These are phyloP conservation scores for Conomelus anceps DNA, from an alignment of 2,888 invertebrate species.

Conservation along the genomic window DNA sequence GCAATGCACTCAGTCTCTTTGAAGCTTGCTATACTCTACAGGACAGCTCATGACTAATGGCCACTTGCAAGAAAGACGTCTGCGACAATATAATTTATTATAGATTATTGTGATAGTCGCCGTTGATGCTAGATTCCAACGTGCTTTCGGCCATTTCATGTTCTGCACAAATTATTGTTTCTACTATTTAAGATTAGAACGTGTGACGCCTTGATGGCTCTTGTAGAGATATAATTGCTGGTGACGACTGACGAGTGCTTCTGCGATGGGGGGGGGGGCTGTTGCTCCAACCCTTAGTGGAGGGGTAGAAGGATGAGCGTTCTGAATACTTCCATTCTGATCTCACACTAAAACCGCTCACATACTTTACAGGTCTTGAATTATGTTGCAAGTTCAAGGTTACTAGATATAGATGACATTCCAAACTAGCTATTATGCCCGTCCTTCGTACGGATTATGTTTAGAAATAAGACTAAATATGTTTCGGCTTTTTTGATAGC, in stretches of 20 bases:
- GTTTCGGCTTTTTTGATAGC: too few relatives aligned
- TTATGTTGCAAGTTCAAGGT: not conserved
- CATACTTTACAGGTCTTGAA: not conserved
- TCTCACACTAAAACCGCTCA: too few relatives aligned
- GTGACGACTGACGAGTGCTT: not conserved
- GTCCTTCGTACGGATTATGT: too few relatives aligned
- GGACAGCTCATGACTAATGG: not conserved
- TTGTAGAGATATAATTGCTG: not conserved
- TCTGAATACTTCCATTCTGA: too few relatives aligned
- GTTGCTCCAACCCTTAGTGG: too few relatives aligned
- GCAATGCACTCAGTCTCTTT: not conserved
- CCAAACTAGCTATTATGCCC: too few relatives aligned
- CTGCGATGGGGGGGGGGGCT: too few relatives aligned
- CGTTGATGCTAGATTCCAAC: not conserved
- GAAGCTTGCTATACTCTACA: not conserved
- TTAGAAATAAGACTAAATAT: too few relatives aligned
- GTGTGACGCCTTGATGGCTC: not conserved
- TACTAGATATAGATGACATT: too few relatives aligned
- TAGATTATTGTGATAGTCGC: not conserved
- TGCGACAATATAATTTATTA: not conserved
- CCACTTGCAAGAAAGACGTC: not conserved
- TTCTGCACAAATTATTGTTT: not conserved
- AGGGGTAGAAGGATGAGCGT: too few relatives aligned
- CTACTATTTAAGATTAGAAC: not conserved
- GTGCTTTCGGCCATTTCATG: too few relatives aligned